Evolutionary conservation across 2,888 invertebrate species (phyloP).

Genomic region (Augiades crinisus): DNA sequence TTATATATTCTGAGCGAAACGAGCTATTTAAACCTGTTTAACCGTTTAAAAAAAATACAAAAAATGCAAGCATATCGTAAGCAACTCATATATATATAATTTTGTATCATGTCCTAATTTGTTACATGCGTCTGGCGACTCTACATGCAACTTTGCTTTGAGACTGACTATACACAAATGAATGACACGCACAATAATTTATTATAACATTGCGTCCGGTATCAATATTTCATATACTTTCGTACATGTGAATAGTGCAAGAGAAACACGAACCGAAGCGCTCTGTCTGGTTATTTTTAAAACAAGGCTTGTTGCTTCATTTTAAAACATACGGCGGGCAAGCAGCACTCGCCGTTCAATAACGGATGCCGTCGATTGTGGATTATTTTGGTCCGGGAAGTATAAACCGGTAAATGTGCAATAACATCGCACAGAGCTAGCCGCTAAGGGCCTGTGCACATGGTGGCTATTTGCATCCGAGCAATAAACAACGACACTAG

Average conservation of each 20-base stretch:
- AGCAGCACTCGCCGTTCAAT: conserved; percentile 52
- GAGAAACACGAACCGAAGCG: conserved; percentile 11
- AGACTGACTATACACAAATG: conserved; percentile 17
- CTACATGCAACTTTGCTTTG: not conserved
- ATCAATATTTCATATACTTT: conserved; percentile 20
- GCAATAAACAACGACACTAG: too few species aligned
- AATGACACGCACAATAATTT: conserved; percentile 15
- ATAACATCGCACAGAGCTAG: conserved; percentile 19
- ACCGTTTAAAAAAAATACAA: too few species aligned
- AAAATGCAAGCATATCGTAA: not conserved
- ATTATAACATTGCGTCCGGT: conserved; percentile 19
- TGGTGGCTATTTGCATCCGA: not conserved
- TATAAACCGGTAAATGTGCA: conserved; percentile 56
- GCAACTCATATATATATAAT: not conserved
- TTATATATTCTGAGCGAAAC: too few species aligned
- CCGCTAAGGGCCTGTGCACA: conserved; percentile 38
- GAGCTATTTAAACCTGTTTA: too few species aligned
- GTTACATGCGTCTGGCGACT: not conserved
- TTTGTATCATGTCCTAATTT: not conserved
- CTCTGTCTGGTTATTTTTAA: conserved; percentile 23
- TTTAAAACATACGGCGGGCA: conserved; percentile 36
- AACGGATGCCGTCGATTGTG: conserved; percentile 71
- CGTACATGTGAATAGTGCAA: conserved; percentile 12
- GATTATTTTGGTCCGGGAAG: conserved; percentile 75
- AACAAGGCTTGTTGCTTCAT: conserved; percentile 27